Percentiles rank a stretch among this genome's conserved stretches.
Conservation (phyloP, 2,888 invertebrate genomes). For the Diarsia brunnea region DNA sequence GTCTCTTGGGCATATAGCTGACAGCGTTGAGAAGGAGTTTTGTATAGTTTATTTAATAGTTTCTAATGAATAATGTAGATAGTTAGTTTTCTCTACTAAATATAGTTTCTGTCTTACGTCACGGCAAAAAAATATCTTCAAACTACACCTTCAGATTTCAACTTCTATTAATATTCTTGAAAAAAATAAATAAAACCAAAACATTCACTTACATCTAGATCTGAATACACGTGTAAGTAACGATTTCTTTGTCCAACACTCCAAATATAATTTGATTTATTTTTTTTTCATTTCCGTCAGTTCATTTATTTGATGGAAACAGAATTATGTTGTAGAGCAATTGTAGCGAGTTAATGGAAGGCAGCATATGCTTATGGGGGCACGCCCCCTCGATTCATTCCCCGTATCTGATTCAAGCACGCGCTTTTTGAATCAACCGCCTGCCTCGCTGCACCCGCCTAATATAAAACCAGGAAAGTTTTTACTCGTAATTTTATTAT, state of each 20-base stretch:
- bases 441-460: conserved; percentile 67
- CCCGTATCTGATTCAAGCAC: conserved; percentile 80
- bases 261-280: conserved; percentile 78
- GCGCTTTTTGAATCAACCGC: conserved; percentile 82
- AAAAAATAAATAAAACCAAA: too few species aligned
- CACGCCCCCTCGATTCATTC: conserved; percentile 75
- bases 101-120: too few species aligned
- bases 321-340: conserved; percentile 81
- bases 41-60: too few species aligned
- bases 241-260: conserved; percentile 72
- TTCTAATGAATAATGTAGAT: too few species aligned
- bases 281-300: conserved; percentile 81
- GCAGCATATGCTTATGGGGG: conserved; percentile 67
- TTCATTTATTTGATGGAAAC: conserved; percentile 80
- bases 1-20: too few species aligned
- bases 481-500: conserved; percentile 62
- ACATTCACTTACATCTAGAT: conserved; percentile 24
- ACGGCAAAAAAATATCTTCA: too few species aligned
- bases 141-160: background rate
- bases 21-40: too few species aligned
- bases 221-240: conserved; percentile 62
- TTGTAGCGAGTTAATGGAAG: conserved; percentile 74
- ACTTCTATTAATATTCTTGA: conserved; percentile 16
- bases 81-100: too few species aligned
- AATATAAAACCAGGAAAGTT: conserved; percentile 72